Evolutionary conservation across 2,797 vertebrate species (phyloP).

Genomic region (Macroramphosus scolopax): DNA sequence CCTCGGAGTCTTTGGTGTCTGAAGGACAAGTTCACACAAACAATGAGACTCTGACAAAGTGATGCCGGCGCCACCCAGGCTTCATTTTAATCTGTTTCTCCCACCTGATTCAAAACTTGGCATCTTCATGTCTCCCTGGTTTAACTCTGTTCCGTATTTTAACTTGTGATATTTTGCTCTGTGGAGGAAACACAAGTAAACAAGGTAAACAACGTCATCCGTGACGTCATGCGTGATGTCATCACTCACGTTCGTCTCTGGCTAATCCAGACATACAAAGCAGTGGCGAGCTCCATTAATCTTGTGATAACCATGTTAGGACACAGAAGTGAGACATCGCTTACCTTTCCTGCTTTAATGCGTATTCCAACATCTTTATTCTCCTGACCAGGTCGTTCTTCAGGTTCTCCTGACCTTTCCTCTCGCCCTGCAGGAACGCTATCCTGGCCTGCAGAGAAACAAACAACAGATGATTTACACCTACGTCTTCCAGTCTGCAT

Average conservation of each 20-base stretch:
- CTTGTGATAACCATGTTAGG: not conserved
- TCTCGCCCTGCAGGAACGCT: slow-evolving; percentile 98
- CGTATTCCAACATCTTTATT: slow-evolving; percentile 99
- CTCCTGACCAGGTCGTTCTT: slow-evolving; percentile 99
- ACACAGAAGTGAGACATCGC: too few species aligned
- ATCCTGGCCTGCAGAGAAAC: slow-evolving; percentile 86
- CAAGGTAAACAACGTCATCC: too few species aligned
- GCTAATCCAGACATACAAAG: too few species aligned
- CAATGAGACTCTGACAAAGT: not conserved
- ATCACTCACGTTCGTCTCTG: too few species aligned
- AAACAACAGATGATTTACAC: not conserved
- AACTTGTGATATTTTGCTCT: slow-evolving; percentile 99
- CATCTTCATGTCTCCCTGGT: slow-evolving; percentile 97
- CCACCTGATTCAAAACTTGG: slow-evolving; percentile 95
- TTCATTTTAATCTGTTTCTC: too few species aligned
- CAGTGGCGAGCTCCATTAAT: too few species aligned
- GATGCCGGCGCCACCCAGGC: too few species aligned
- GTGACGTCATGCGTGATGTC: too few species aligned
- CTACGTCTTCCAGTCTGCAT: too few species aligned
- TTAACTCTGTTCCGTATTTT: slow-evolving; percentile 98
- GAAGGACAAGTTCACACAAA: slow-evolving; percentile 35
- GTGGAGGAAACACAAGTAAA: slow-evolving; percentile 37
- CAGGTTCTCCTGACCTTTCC: slow-evolving; percentile 98
- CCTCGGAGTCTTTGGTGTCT: slow-evolving; percentile 98
- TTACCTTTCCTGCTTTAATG: slow-evolving; percentile 98